These are phyloP conservation scores for Etheostoma perlongum DNA, from an alignment of 2,797 vertebrate species.

Conservation along the genomic window DNA sequence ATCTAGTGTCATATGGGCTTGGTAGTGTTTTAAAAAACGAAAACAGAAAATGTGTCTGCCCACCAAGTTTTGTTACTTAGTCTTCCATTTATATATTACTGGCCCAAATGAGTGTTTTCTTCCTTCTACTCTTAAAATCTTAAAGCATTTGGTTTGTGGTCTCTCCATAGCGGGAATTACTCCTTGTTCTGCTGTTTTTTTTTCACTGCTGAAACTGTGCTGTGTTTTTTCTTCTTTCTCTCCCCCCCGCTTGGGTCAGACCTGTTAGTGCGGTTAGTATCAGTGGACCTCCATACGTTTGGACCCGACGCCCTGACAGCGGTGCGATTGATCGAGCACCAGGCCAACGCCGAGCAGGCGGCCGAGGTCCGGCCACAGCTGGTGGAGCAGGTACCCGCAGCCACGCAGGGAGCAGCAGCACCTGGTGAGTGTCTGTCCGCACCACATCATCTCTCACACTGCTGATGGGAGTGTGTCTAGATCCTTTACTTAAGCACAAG, in stretches of 20 bases:
- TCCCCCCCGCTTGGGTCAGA: slow-evolving; percentile 80
- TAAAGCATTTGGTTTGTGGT: neutral
- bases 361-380: slow-evolving; percentile 95
- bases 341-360: slow-evolving; percentile 90
- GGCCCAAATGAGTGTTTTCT: neutral
- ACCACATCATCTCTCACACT: neutral
- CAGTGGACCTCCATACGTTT: slow-evolving; percentile 97
- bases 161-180: neutral
- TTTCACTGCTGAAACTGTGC: slow-evolving; percentile 1
- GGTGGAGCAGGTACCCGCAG: slow-evolving; percentile 92
- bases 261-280: slow-evolving; percentile 95
- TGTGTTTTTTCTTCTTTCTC: slow-evolving; percentile 1
- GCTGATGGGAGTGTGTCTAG: neutral
- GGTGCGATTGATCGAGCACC: slow-evolving; percentile 97
- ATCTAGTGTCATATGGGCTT: slow-evolving; percentile 1
- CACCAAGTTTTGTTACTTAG: slow-evolving; percentile 16
- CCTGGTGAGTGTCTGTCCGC: slow-evolving; percentile 61
- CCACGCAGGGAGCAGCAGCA: slow-evolving; percentile 82
- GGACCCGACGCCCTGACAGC: slow-evolving; percentile 95
- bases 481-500: too few relatives aligned
- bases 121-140: slow-evolving; percentile 1
- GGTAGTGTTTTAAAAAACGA: neutral
- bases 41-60: neutral
- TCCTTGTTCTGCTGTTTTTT: too few relatives aligned
- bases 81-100: slow-evolving; percentile 9